phyloP scores from a whole-genome alignment of 2,797 vertebrate species.

The Eleutherodactylus coqui region DNA sequence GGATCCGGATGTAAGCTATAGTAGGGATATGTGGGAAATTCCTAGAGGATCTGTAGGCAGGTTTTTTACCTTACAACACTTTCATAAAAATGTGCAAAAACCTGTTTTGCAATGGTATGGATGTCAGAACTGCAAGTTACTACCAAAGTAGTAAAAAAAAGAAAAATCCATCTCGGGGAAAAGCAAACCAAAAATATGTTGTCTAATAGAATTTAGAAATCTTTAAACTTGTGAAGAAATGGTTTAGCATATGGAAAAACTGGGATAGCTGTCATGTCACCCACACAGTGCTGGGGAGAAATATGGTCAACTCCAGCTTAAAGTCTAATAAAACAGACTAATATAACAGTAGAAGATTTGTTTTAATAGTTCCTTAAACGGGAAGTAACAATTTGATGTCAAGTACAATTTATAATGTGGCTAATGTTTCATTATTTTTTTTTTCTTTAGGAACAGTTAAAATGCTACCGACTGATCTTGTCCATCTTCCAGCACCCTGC shows the following conservation, averaged over 20 bases:
- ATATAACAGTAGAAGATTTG: background rate
- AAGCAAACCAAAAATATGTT: too few relatives aligned
- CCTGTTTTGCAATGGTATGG: too few relatives aligned
- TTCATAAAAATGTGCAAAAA: too few relatives aligned
- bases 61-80: too few relatives aligned
- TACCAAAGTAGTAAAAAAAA: too few relatives aligned
- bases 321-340: background rate
- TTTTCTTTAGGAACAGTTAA: slow-evolving; percentile 80
- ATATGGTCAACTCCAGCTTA: background rate
- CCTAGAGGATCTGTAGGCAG: too few relatives aligned
- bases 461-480: slow-evolving; percentile 84
- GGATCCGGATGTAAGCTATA: slow-evolving; percentile 69
- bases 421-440: slow-evolving; percentile 20
- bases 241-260: too few relatives aligned
- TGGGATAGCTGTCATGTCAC: too few relatives aligned
- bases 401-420: background rate
- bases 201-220: too few relatives aligned
- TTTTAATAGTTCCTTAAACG: background rate
- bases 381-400: background rate
- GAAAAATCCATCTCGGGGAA: too few relatives aligned
- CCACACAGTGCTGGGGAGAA: background rate
- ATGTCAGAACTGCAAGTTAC: too few relatives aligned
- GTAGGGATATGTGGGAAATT: background rate
- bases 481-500: slow-evolving; percentile 87
- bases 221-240: too few relatives aligned